These are phyloP conservation scores for Metaphire vulgaris DNA, from an alignment of 1,140 invertebrate species.

Conservation along the genomic window DNA sequence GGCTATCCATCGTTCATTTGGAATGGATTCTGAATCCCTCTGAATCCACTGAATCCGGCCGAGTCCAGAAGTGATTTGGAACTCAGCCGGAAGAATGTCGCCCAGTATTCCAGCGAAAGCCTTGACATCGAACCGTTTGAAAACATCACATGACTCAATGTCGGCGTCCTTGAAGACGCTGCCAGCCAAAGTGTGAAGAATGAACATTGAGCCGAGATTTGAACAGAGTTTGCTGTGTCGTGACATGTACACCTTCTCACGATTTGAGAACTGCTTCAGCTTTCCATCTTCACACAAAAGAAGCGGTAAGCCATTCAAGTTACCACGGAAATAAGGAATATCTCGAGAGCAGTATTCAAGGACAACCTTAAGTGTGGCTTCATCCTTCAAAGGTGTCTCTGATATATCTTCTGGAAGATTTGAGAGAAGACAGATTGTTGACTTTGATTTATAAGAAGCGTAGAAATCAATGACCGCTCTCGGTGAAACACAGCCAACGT, in stretches of 20 bases:
- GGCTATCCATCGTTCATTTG: constrained; percentile 8
- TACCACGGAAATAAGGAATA: constrained; percentile 10
- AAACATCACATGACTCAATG: constrained; percentile 21
- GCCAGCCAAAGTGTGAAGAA: constrained; percentile 20
- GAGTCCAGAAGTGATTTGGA: background rate
- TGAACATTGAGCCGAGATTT: constrained; percentile 18
- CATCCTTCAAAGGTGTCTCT: constrained; percentile 23
- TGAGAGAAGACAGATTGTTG: constrained; percentile 13
- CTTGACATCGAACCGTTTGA: constrained; percentile 22
- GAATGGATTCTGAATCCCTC: background rate
- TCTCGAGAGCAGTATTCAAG: constrained; percentile 27
- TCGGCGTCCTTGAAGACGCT: constrained; percentile 27
- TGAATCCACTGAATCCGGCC: background rate
- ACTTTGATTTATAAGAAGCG: background rate
- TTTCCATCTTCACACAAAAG: constrained; percentile 23
- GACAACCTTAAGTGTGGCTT: constrained; percentile 12
- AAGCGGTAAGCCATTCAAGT: constrained; percentile 27
- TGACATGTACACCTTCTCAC: constrained; percentile 23
- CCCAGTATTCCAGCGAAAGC: constrained; percentile 21
- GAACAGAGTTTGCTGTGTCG: constrained; percentile 20
- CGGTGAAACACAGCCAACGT: constrained; percentile 23
- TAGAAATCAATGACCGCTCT: constrained; percentile 17
- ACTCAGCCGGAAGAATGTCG: background rate
- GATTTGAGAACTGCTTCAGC: constrained; percentile 16
- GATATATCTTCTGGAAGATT: constrained; percentile 3